Evolutionary conservation across 1,140 invertebrate genomes (phyloP), one percentile per base, ranked within the genome.

Genomic region (Harlomillsia oculata): DNA sequence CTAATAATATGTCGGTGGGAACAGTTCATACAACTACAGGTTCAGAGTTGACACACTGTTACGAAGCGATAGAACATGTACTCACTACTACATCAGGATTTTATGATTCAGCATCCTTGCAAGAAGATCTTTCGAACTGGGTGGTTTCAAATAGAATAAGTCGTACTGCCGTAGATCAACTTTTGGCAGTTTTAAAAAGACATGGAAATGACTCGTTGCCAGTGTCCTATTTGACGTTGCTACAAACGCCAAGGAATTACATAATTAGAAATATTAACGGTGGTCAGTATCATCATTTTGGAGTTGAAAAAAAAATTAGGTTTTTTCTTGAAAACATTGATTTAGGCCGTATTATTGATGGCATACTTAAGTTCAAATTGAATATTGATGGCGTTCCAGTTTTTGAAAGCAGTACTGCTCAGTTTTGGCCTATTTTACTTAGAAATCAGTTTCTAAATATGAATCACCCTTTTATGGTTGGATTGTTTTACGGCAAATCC

Each of bases 401-500:
- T 13, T 28, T 14, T 45, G 29, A 45, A 45, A 45, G 43, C 29
- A n/a, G 9, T 26, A 26, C 13, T 28, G 3, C 3, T 1, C 43
- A 45, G n/a, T 45, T 45, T 45, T 45, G 43, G 43, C 43, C 43
- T 13, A 45, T 45, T 25, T 13, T 45, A 25, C 25, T 13, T 28
- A 26, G 5, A 3, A 13, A 28, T 45, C 11, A 45, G 1, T 3
- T 28, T 1, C 3, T 14, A 1, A 28, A 3, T 3, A 8, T 2
- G n/a, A 5, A 13, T 26, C 11, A 4, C 1, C 23, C 25, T 5
- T 45, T 45, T 45, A 13, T 45, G 13, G 11, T 45, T n/a, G 8
- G 43, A 16, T 14, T 45, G 26, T 45, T 9, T 45, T 45, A 26
- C 29, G 25, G 43, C 3, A 16, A 45, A 45, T 26, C 1, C 8